Evolutionary conservation across 2,113 vertebrate genomes (phyloP), one percentile per base, ranked within the genome.

Genomic region (Cebus imitator): DNA sequence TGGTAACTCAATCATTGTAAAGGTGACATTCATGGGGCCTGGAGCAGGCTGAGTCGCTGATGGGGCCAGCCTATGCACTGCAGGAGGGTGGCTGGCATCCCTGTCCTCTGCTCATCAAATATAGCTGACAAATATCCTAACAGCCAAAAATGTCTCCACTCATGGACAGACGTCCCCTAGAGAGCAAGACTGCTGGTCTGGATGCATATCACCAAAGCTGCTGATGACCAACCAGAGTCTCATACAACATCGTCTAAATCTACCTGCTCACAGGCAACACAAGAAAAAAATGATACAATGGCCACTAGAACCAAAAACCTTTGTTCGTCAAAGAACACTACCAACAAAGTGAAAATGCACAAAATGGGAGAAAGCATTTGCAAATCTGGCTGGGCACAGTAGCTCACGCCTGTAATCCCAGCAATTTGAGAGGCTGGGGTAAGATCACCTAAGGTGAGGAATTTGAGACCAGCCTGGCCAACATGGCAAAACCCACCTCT

Each of bases 371-470:
- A 30, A 48, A 76, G 30, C 14, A 76, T 45, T 30, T 76, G 25
- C 73, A 76, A 13, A 64, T 30, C 27, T 6, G 27, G 14, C 66
- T 0, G 3, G 6, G 66, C 1, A 6, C 1, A 2, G 66, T 35
- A 14, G 32, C 32, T 68, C 14, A 68, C 1, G 1, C 66, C 66
- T 68, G 32, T 68, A 68, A 68, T 68, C 66, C 66, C 66, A 68
- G 66, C 32, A 68, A 14, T 35, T 8, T 35, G 32, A 32, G 66
- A 68, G 66, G 66, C 32, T 17, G 14, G 35, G 32, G 32, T 0
- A 8, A 17, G 32, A 68, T 68, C 16, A 35, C 32, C 25, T 64
- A 0, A 35, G 66, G 13, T 35, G 13, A 68, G 66, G 32, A 68
- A 17, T 35, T 18, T 13, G 32, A 68, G 66, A 68, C 32, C 14